These are phyloP conservation scores for Platanista minor DNA, from an alignment of 2,113 vertebrate genomes.

Conservation along the genomic window DNA sequence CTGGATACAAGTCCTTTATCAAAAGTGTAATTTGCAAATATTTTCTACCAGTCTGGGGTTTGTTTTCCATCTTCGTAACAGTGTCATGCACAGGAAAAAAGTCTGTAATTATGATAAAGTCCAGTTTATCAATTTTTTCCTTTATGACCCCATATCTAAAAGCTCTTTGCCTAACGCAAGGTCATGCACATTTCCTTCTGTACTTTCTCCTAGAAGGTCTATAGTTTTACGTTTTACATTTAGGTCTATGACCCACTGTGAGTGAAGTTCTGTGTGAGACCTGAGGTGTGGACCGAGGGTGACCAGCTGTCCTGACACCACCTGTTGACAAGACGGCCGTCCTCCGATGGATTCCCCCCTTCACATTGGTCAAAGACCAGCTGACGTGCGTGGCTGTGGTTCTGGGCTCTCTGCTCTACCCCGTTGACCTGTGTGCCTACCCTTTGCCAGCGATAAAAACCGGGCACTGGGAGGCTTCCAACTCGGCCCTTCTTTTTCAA, in stretches of 20 bases:
- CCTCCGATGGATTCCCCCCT: neutral
- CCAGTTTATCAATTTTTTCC: neutral
- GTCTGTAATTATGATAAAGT: neutral
- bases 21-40: neutral
- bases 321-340: neutral
- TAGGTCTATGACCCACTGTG: neutral
- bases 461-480: accelerated
- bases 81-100: neutral
- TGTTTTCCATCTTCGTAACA: no score
- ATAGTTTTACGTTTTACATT: neutral
- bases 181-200: neutral
- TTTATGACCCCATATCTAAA: neutral
- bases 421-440: neutral
- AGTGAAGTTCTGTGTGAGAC: accelerated
- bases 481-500: no score
- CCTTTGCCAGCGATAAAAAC: neutral
- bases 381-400: accelerated
- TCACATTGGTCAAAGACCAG: neutral
- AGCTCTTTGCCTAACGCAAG: no score
- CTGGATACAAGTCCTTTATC: neutral
- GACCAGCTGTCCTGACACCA: neutral
- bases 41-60: neutral
- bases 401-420: neutral
- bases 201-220: neutral
- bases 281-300: neutral